Base-by-base conservation (phyloP, 2,797 vertebrate species). In the Characodon lateralis region DNA sequence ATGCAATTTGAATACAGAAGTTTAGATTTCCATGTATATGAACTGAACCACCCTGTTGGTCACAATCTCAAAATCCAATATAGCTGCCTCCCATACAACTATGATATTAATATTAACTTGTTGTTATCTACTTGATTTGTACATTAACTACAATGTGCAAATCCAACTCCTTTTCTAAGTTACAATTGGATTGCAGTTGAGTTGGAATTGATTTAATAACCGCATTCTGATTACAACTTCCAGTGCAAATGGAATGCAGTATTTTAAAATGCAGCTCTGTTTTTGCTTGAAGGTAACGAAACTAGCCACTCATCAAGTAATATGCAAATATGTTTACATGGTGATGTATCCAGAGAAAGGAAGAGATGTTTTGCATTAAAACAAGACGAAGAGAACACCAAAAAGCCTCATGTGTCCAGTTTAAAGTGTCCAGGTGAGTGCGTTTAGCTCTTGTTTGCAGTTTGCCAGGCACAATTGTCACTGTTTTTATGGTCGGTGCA, bases 401-500 rank as follows among this genome's bases (percentile, higher is more conserved):
- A 69, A 68, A 68, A 14, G 31, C n/a, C 26, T 73, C 16, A 31
- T 22, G 4, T 63, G 73, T 22, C 35, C 7, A 10, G 56, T 70
- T 35, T 71, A 31, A 46, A 73, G 28, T 8, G 35, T 71, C 50
- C 56, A 76, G 16, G 53, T 55, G 0, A 26, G 24, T n/a, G 12
- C 28, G 48, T 74, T 80, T 59, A 43, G 41, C 69, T 73, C 18
- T 31, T 35, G 5, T 76, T 76, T 83, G 46, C 28, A 55, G 6
- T 79, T 78, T 81, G 41, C 51, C 50, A n/a, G 43, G 8, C 53
- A 4, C 20, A 35, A 51, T 53, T 76, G 26, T 39, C 78, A 46
- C 28, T 59, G 74, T 71, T 81, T 75, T 82, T 69, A 72, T 80
- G 79, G 56, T 46, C n/a, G 77, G 51, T 63, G 28, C 73, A 74